Percentiles rank a stretch among this genome's conserved stretches.
These are phyloP conservation scores for Euphydryas editha DNA, from an alignment of 2,888 invertebrate genomes.

Conservation along the genomic window DNA sequence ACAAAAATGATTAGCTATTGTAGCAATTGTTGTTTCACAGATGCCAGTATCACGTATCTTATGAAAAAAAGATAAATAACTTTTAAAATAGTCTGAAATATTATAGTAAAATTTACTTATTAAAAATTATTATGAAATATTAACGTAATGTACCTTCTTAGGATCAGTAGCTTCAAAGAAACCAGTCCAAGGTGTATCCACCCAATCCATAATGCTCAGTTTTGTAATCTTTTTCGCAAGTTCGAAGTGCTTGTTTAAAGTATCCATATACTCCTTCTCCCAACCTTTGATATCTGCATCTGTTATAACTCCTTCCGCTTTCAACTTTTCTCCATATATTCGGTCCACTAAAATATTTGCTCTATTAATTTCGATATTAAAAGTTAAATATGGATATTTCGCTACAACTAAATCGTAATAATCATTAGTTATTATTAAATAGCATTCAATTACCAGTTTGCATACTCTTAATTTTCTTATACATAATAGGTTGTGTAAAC, in stretches of 20 bases:
- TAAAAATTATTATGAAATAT: background rate
- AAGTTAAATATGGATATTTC: too few species aligned
- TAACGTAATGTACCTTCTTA: constrained; percentile 76
- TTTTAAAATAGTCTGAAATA: constrained; percentile 2
- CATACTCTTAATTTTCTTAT: constrained; percentile 90
- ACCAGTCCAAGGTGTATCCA: constrained; percentile 97
- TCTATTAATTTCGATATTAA: background rate
- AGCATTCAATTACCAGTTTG: constrained; percentile 65
- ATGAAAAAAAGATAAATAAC: constrained; percentile 17
- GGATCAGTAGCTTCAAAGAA: constrained; percentile 93
- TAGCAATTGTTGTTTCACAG: constrained; percentile 55
- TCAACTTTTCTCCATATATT: constrained; percentile 88
- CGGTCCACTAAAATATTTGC: constrained; percentile 78
- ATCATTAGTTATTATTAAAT: background rate
- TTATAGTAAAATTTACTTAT: background rate
- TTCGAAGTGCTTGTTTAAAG: constrained; percentile 72
- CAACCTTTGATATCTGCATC: constrained; percentile 85
- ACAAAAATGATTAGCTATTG: constrained; percentile 68
- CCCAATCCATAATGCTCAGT: constrained; percentile 93
- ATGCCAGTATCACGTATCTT: constrained; percentile 70
- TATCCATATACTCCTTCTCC: constrained; percentile 74
- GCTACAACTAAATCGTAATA: too few species aligned
- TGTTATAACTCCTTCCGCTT: constrained; percentile 88
- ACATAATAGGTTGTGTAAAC: constrained; percentile 98
- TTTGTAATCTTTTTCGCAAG: constrained; percentile 75